These are phyloP conservation scores for Spodoptera frugiperda DNA, from an alignment of 1,140 invertebrate genomes.

Conservation along the genomic window DNA sequence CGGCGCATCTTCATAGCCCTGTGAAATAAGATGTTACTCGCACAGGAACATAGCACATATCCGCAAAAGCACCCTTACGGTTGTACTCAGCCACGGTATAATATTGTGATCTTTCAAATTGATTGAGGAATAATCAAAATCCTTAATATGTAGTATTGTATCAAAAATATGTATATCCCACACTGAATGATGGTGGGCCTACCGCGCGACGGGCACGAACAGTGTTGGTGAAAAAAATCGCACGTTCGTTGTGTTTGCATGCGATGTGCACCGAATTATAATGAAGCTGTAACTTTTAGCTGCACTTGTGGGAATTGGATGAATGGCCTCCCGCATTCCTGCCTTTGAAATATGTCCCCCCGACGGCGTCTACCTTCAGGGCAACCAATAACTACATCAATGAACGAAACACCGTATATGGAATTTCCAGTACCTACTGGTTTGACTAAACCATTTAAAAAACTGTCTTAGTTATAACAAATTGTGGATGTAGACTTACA, in stretches of 20 bases:
- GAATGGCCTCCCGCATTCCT: slow-evolving; percentile 32
- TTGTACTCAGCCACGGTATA: no score
- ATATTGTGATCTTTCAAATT: no score
- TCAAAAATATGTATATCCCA: neutral
- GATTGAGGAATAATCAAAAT: no score
- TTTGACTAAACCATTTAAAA: neutral
- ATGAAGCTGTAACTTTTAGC: slow-evolving; percentile 41
- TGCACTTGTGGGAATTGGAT: slow-evolving; percentile 44
- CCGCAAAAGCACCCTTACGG: no score
- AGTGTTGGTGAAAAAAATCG: slow-evolving; percentile 55
- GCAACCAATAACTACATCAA: no score
- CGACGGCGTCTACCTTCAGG: neutral
- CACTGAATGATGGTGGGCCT: slow-evolving; percentile 41
- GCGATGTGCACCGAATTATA: slow-evolving; percentile 40
- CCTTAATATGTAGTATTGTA: neutral
- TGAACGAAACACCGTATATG: slow-evolving; percentile 3
- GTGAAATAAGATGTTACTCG: no score
- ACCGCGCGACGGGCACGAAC: slow-evolving; percentile 32
- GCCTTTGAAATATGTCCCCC: slow-evolving; percentile 17
- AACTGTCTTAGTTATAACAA: no score
- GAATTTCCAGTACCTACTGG: neutral
- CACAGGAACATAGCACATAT: no score
- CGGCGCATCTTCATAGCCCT: no score
- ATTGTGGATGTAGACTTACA: no score
- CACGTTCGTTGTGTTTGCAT: slow-evolving; percentile 61